Evolutionary conservation across 2,113 vertebrate species (phyloP).

Genomic region (Scomber scombrus): DNA sequence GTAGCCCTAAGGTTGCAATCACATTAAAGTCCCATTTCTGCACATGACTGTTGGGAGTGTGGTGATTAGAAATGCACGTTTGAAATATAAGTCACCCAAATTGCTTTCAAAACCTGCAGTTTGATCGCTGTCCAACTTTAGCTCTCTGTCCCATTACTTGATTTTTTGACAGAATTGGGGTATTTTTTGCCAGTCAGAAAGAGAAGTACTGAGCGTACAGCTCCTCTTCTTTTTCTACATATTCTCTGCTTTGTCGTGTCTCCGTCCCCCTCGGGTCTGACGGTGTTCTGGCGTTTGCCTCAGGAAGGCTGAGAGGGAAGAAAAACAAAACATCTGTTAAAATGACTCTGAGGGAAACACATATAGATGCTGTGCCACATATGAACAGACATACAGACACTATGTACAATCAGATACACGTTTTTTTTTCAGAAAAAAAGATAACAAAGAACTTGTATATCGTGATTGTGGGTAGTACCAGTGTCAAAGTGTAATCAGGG

Average conservation of each 20-base stretch:
- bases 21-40: background rate
- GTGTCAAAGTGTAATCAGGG: conserved; percentile 3
- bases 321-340: conserved; percentile 10
- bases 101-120: conserved; percentile 33
- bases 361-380: background rate
- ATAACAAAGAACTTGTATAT: conserved; percentile 3
- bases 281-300: conserved; percentile 56
- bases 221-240: conserved; percentile 63
- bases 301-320: conserved; percentile 81
- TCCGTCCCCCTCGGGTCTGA: conserved; percentile 26
- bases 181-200: conserved; percentile 75
- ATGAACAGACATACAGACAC: background rate
- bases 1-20: conserved; percentile 38
- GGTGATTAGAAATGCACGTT: background rate
- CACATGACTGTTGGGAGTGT: conserved; percentile 14
- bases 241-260: conserved; percentile 32
- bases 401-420: background rate
- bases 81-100: conserved; percentile 19
- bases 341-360: background rate
- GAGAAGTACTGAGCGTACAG: conserved; percentile 78
- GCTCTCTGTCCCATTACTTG: conserved; percentile 62
- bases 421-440: background rate
- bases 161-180: conserved; percentile 43
- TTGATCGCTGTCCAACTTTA: conserved; percentile 50
- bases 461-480: background rate